Evolutionary conservation across 2,113 vertebrate genomes (phyloP), one percentile per base, ranked within the genome.

Genomic region (Dicaeum eximium): DNA sequence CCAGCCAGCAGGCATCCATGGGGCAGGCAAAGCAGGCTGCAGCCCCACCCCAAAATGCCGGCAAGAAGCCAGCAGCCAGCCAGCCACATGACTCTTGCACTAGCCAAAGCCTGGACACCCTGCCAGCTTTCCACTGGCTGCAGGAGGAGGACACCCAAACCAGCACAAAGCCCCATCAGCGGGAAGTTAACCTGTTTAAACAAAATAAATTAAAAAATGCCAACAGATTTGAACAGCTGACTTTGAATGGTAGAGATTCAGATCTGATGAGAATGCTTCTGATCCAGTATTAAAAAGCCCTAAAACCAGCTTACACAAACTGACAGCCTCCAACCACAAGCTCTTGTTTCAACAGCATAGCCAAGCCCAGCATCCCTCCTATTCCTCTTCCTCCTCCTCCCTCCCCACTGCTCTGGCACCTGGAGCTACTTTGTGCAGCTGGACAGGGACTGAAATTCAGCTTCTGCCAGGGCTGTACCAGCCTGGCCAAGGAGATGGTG

Each of bases 401-500:
- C 21, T 25, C 45, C n/a, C 25, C 31, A 40, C 54, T 27, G 18
- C 44, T 77, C 80, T 0, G 2, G 31, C 71, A 83, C 71, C 64
- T 40, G 28, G 22, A 77, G 31, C 42, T 22, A 42, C 86, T 80
- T 8, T 35, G 67, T 8, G 19, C 53, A 35, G 40, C 61, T 56
- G 77, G 66, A 21, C 13, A 1, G 17, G 61, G 35, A 58, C 30
- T 7, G 20, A 40, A 24, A 50, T 35, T 40, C 54, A 17, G 27
- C 73, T 45, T 25, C n/a, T 92, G 81, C 77, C 88, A 70, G 61
- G 51, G 37, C 56, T 67, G 21, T 4, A 37, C 51, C 79, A 80
- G 51, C n/a, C 23, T 0, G 0, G 85, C 30, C 35, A 70, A 37
- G 23, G 70, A 69, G 30, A 74, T 1, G 3, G 33, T 13, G 5